Evolutionary conservation across 2,888 invertebrate genomes (phyloP), one percentile per base, ranked within the genome.

Genomic region (Cactoblastis cactorum): DNA sequence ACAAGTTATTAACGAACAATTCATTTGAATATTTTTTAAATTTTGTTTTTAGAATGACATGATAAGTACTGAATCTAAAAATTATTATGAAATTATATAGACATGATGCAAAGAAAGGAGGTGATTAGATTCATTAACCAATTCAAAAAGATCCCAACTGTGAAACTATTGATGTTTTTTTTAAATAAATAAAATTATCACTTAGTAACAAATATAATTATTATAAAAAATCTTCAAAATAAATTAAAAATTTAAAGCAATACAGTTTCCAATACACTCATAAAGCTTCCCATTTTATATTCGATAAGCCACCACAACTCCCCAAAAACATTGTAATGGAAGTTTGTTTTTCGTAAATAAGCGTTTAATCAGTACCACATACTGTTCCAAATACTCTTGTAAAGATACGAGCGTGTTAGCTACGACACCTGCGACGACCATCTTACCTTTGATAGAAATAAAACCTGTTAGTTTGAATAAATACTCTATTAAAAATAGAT

Each of bases 401-500:
- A 74, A 76, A 76, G 63, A 67, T 67, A 55, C 56, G 60, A 61
- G 69, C 54, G 55, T 62, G 73, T 67, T 61, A 57, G 63, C 62
- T 64, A 62, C 63, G 67, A 58, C 65, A 68, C 74, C 53, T 74
- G 63, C 70, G 79, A 70, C 71, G 65, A 57, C 57, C 54, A 56
- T 63, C 62, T 63, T 64, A 65, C 63, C 57, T 61, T 52, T 57
- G 62, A 70, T 70, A 66, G 70, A 71, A 66, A 69, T 74, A 70
- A 72, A 77, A 74, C 67, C 66, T 55, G 45, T 55, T 52, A 65
- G 57, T 79, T 76, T 74, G 74, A 72, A 77, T 76, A 75, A 74
- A 74, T 72, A 70, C 60, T 62, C 72, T 66, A 76, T 80, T 74
- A 77, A 77, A 77, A 71, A 66, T 55, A 59, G 62, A 68, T 77